phyloP scores from a whole-genome alignment of 2,113 vertebrate species.

The Circaetus gallicus region DNA sequence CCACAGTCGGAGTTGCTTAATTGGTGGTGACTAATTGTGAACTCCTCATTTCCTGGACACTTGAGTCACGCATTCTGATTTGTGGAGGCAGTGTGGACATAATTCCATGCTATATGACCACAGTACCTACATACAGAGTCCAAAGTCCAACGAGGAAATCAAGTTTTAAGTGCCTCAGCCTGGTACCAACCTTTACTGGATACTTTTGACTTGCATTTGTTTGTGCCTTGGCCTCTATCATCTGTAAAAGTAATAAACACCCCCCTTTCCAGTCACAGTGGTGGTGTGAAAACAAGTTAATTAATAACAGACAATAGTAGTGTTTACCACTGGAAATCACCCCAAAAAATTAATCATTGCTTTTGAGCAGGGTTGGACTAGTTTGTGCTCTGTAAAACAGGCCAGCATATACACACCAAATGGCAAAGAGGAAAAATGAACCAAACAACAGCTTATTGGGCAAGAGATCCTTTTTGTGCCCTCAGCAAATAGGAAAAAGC shows the following conservation, averaged over 20 bases:
- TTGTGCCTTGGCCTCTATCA: not conserved
- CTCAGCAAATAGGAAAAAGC: not conserved
- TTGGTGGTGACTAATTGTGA: not conserved
- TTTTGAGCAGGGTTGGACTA: not conserved
- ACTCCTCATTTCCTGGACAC: not conserved
- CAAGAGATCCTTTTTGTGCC: not conserved
- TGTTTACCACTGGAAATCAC: not conserved
- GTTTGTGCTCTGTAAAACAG: not conserved
- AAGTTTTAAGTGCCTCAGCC: too few relatives aligned
- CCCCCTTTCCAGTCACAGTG: not conserved
- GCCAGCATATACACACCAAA: too few relatives aligned
- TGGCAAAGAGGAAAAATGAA: not conserved
- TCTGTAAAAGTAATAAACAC: not conserved
- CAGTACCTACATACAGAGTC: fast-evolving
- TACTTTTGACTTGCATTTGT: fast-evolving
- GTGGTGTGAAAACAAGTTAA: not conserved
- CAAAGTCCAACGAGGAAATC: fast-evolving
- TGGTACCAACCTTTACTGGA: not conserved
- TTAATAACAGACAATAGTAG: not conserved
- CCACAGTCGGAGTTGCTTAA: fast-evolving
- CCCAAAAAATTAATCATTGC: not conserved
- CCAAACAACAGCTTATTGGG: not conserved
- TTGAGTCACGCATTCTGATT: fast-evolving
- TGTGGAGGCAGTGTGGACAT: fast-evolving
- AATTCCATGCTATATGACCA: fast-evolving